These are phyloP conservation scores for Naja naja DNA, from an alignment of 2,113 vertebrate genomes.

Conservation along the genomic window DNA sequence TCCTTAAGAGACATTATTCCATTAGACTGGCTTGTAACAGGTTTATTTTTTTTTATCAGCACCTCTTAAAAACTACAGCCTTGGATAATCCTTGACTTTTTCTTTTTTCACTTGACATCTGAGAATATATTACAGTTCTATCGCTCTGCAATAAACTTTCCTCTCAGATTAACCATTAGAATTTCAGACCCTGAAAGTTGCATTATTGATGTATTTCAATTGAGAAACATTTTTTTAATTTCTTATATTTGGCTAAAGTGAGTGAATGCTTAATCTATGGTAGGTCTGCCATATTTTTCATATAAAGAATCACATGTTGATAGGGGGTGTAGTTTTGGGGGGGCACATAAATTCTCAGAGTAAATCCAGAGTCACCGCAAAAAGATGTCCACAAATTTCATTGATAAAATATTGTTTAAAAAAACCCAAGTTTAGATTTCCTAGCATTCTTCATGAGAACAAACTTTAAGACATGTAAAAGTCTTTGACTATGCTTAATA, in stretches of 20 bases:
- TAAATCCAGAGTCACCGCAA: not conserved
- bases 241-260: not conserved
- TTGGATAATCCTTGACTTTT: not conserved
- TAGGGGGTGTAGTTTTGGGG: not conserved
- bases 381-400: not conserved
- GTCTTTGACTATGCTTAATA: not conserved
- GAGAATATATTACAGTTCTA: not conserved
- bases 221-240: not conserved
- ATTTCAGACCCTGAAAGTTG: not conserved
- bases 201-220: not conserved
- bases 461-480: not conserved
- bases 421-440: not conserved
- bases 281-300: not conserved
- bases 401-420: not conserved
- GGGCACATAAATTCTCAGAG: not conserved
- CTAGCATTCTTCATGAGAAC: not conserved
- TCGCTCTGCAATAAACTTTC: not conserved
- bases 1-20: not conserved
- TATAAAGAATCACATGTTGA: not conserved
- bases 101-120: not conserved
- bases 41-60: not conserved
- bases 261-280: not conserved
- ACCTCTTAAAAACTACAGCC: not conserved
- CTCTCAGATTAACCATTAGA: not conserved
- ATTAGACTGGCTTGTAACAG: not conserved